Evolutionary conservation across 2,797 vertebrate species (phyloP).

Genomic region (Catamblyrhynchus diadema): DNA sequence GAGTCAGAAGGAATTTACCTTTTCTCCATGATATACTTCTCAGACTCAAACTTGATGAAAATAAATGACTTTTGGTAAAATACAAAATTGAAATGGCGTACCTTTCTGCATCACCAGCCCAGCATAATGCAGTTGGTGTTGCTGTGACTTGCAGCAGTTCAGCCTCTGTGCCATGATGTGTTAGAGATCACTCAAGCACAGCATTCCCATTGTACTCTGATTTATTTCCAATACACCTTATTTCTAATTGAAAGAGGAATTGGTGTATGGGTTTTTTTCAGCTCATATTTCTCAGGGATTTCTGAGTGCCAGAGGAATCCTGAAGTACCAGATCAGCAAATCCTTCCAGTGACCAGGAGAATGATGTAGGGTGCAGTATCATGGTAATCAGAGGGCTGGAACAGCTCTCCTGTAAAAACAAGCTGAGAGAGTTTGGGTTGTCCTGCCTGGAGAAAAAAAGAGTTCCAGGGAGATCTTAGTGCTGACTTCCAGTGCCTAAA

Average conservation of each 20-base stretch:
- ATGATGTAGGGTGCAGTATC: background rate
- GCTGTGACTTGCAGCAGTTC: background rate
- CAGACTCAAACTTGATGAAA: background rate
- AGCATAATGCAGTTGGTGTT: background rate
- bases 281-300: background rate
- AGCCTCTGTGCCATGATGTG: background rate
- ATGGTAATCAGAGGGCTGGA: background rate
- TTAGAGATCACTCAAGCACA: background rate
- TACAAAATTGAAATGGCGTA: background rate
- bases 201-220: background rate
- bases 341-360: background rate
- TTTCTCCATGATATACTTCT: background rate
- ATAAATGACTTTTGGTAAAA: background rate
- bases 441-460: background rate
- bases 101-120: background rate
- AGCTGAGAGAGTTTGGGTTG: background rate
- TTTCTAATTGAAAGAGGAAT: background rate
- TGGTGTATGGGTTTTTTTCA: accelerated
- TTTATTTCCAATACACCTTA: background rate
- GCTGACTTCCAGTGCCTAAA: background rate
- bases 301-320: background rate
- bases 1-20: background rate
- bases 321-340: background rate
- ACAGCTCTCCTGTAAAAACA: background rate
- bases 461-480: background rate